Evolutionary conservation across 2,888 invertebrate genomes (phyloP), one percentile per base, ranked within the genome.

Genomic region (Hydrotaea cyrtoneurina): DNA sequence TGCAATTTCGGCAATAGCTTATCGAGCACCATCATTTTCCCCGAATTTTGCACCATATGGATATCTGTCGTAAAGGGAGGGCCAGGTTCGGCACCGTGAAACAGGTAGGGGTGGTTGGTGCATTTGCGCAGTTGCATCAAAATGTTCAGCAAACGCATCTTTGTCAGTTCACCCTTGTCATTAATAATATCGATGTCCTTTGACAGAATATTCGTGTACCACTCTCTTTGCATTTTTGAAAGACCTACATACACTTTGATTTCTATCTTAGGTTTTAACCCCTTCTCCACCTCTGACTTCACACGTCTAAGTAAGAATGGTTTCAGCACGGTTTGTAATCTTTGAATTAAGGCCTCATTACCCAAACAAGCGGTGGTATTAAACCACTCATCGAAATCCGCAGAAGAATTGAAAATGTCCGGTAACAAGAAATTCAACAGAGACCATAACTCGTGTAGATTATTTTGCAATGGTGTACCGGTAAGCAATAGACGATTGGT

Each of bases 321-420:
- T 88, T 98, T 95, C 4, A 99, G 93, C 0, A 97, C 97, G 0
- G 97, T 97, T 92, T 99, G 99, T 50, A 99, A 93, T 87, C 99
- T 95, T 88, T 97, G 96, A 0, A 99, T 97, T 73, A 99, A 93
- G 62, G 96, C 95, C 91, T 97, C 96, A 90, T 99, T 98, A 2
- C 98, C 98, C 76, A 99, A 93, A 90, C 98, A 98, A 85, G 95
- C 96, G 92, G 98, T 98, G 0, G 98, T 98, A 91, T 99, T 98
- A 92, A 99, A 99, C 99, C 99, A 99, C 0, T 96, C 95, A 93
- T 99, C 99, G 92, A 99, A 99, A 93, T 99, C 99, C 91, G 98
- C 98, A 0, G 98, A 96, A 78, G 98, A 98, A 91, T 98, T 98
- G 92, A 99, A 99, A 0, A 99, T 98, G 93, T 99, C 99, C 0